These are phyloP conservation scores for Macropodus opercularis DNA, from an alignment of 2,797 vertebrate genomes.

Conservation along the genomic window DNA sequence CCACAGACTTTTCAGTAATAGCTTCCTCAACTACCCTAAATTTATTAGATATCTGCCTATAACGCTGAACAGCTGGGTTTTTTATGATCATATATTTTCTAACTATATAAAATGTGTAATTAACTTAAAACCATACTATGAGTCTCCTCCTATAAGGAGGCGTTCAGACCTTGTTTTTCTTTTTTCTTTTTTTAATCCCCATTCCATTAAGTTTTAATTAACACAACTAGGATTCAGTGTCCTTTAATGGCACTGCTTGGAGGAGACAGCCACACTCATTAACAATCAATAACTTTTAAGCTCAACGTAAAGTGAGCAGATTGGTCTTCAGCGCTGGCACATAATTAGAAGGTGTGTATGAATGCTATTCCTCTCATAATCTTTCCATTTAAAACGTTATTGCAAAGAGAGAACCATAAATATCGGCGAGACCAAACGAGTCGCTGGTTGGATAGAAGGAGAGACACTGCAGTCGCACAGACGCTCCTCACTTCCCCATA, in stretches of 20 bases:
- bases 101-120: conserved; percentile 50
- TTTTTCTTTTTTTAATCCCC: conserved; percentile 16
- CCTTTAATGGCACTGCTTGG: conserved; percentile 55
- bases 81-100: conserved; percentile 24
- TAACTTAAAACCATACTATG: conserved; percentile 51
- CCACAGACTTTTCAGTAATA: conserved; percentile 1
- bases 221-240: conserved; percentile 55
- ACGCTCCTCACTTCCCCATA: neutral
- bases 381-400: conserved; percentile 5
- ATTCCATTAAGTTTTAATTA: conserved; percentile 66
- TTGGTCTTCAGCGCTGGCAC: neutral
- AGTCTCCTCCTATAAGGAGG: conserved; percentile 34
- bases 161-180: conserved; percentile 18
- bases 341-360: conserved; percentile 1
- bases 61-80: conserved; percentile 30
- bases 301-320: conserved; percentile 27
- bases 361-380: conserved; percentile 14
- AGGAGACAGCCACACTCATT: conserved; percentile 58
- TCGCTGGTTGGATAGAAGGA: neutral
- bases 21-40: conserved; percentile 25
- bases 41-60: conserved; percentile 30
- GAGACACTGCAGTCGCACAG: neutral
- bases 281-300: conserved; percentile 52
- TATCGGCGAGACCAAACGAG: neutral
- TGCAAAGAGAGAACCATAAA: neutral